Base-by-base conservation (phyloP, 2,113 vertebrate genomes). In the Canis aureus region DNA sequence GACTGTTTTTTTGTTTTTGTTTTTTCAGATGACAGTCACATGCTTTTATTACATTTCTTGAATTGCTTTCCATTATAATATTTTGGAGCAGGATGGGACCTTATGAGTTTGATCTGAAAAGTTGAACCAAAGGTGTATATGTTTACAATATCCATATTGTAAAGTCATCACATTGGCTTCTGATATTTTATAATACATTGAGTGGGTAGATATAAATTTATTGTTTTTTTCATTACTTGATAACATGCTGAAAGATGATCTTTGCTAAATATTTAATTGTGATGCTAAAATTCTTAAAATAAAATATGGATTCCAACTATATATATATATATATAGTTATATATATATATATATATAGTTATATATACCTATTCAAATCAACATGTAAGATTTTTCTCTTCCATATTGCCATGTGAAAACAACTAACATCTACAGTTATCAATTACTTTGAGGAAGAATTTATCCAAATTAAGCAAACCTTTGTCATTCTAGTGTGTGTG, bases 31-130 rank as follows among this genome's bases (percentile, higher is more conserved):
- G 98, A 99, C 99, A 98, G 89, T 99, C 99, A 99, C 99, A 99
- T 99, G 98, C 98, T 98, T 98, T 95, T 98, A 98, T 99, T 99
- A 99, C 99, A 99, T 99, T 98, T 98, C 97, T 98, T 99, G 99
- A 99, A 99, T 99, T 98, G 98, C 98, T 99, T 99, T 99, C 99
- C 99, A 98, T 99, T 98, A 98, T 98, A 99, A 98, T 98, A 98
- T 98, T 98, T 98, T 98, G 97, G 98, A 98, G 98, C 98, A 98
- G 98, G 96, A 98, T 98, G 97, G 98, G 94, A 91, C 82, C 97
- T 96, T 97, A 96, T 85, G 92, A 62, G 79, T 97, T 98, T 98
- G 49, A 93, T 89, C 32, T 15, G 13, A 83, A 94, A 94, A 95
- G 43, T 60, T 10, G 71, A 4, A 85, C 38, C 66, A 91, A 95